A percentile compares a stretch with the other conserved stretches of the same genome.
These are phyloP conservation scores for Melanophora roralis DNA, from an alignment of 2,888 invertebrate genomes.

Conservation along the genomic window DNA sequence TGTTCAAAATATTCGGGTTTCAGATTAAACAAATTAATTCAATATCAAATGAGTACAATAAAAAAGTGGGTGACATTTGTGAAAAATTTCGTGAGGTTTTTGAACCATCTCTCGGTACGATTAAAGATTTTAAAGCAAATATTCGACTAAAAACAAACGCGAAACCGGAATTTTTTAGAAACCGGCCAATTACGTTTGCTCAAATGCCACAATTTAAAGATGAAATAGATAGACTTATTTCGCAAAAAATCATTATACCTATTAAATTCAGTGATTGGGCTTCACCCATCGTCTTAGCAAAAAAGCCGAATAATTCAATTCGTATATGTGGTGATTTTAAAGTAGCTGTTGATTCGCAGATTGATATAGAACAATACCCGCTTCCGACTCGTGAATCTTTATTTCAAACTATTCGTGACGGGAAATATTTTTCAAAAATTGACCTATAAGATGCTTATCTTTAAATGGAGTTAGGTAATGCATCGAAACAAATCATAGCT, in stretches of 20 bases:
- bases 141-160: slow-evolving; percentile 37
- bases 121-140: slow-evolving; percentile 35
- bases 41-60: neutral
- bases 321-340: slow-evolving; percentile 65
- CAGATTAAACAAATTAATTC: slow-evolving; percentile 39
- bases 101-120: slow-evolving; percentile 35
- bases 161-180: slow-evolving; percentile 51
- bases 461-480: slow-evolving; percentile 44
- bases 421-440: slow-evolving; percentile 43
- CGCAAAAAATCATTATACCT: slow-evolving; percentile 12
- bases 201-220: slow-evolving; percentile 28
- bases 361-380: slow-evolving; percentile 65
- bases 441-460: slow-evolving; percentile 43
- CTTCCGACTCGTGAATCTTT: slow-evolving; percentile 42
- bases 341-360: slow-evolving; percentile 60
- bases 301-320: slow-evolving; percentile 66
- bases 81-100: slow-evolving; percentile 38
- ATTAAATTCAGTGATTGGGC: slow-evolving; percentile 68
- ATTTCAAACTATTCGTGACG: slow-evolving; percentile 35
- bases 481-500: slow-evolving; percentile 51
- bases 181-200: slow-evolving; percentile 52
- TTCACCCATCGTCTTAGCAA: slow-evolving; percentile 70
- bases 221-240: slow-evolving; percentile 30
- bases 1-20: slow-evolving; percentile 49
- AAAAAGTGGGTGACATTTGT: slow-evolving; percentile 4